Evolutionary conservation across 2,113 vertebrate species (phyloP).

Genomic region (Coptodon bakossiorum): DNA sequence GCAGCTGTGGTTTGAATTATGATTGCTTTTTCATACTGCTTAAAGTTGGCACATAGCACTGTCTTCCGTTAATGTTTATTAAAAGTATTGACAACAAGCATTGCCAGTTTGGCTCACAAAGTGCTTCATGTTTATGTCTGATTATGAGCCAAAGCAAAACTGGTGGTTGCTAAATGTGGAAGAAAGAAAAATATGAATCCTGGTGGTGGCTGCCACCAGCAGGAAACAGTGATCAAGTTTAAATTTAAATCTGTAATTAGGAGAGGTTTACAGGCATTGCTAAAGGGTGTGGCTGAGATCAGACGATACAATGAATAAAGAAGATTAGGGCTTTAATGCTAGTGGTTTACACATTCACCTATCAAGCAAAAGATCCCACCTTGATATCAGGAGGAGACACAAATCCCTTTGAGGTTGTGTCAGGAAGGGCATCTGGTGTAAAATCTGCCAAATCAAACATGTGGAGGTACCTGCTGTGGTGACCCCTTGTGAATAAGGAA

Average conservation of each 20-base stretch:
- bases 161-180: constrained; percentile 17
- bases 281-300: not conserved
- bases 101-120: not conserved
- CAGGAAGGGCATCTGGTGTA: not conserved
- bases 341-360: not conserved
- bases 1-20: not conserved
- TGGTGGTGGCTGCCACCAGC: not conserved
- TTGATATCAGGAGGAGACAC: not conserved
- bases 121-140: not conserved
- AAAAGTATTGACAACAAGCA: not conserved
- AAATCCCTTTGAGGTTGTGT: not conserved
- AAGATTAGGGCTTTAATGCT: not conserved
- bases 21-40: not conserved
- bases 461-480: not conserved
- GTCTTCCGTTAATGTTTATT: not conserved
- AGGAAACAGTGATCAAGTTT: not conserved
- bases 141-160: not conserved
- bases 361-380: not conserved
- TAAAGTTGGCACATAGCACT: not conserved
- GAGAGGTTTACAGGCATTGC: not conserved
- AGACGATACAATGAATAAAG: not conserved
- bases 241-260: not conserved
- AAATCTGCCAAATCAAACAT: not conserved
- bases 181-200: not conserved
- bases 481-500: not conserved